Percentiles rank a stretch among this genome's conserved stretches.
phyloP scores from a whole-genome alignment of 2,113 vertebrate genomes.

The Petromus typicus region DNA sequence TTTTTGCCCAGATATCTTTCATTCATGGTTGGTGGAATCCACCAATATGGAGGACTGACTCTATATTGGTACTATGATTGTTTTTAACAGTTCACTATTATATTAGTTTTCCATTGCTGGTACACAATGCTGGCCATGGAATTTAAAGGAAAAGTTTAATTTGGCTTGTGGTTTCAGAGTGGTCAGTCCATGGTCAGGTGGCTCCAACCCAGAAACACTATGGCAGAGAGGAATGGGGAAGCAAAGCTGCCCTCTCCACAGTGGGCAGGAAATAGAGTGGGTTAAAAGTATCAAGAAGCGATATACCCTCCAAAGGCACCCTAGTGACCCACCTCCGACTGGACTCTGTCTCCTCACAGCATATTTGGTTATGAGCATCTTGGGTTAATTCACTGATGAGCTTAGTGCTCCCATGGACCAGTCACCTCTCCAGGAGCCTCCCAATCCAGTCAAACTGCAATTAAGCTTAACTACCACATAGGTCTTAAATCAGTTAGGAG shows the following conservation, averaged over 20 bases:
- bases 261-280: not conserved
- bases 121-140: not conserved
- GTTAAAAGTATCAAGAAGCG: not conserved
- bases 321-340: not conserved
- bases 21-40: not conserved
- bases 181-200: not conserved
- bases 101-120: not conserved
- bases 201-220: not conserved
- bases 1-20: not conserved
- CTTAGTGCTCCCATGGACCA: not conserved
- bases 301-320: not conserved
- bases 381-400: not conserved
- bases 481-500: not conserved
- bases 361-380: not conserved
- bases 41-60: not conserved
- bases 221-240: not conserved
- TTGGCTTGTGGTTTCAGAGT: not conserved
- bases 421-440: not conserved
- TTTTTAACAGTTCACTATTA: not conserved
- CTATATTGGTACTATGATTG: not conserved
- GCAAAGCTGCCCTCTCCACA: not conserved
- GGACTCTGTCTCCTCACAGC: not conserved
- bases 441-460: not conserved
- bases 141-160: not conserved
- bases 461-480: not conserved